These are phyloP conservation scores for Ophioninae sp. DNA, from an alignment of 2,888 invertebrate genomes.

Conservation along the genomic window DNA sequence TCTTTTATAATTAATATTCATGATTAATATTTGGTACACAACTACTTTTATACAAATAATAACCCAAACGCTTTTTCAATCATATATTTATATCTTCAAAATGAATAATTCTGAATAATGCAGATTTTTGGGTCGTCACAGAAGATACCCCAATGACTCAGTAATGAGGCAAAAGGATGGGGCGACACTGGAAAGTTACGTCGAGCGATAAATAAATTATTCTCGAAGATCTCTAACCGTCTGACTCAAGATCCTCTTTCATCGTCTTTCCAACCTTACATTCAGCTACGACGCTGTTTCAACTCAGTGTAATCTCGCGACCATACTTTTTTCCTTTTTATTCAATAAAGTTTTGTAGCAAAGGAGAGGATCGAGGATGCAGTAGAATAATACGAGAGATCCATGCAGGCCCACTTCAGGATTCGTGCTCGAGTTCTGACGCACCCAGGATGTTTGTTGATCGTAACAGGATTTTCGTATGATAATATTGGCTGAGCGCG, in stretches of 20 bases:
- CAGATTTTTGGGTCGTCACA: too few relatives aligned
- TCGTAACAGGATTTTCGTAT: constrained; percentile 14
- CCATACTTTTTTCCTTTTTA: neutral
- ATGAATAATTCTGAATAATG: too few relatives aligned
- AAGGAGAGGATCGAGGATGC: constrained; percentile 19
- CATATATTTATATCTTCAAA: too few relatives aligned
- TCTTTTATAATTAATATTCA: too few relatives aligned
- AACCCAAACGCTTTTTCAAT: too few relatives aligned
- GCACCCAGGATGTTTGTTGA: constrained; percentile 35
- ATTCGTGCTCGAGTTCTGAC: constrained; percentile 19
- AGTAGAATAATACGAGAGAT: constrained; percentile 39
- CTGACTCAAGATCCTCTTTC: constrained; percentile 24
- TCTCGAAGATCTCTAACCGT: neutral
- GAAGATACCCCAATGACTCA: neutral
- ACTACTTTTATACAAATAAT: too few relatives aligned
- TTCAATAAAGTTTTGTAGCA: constrained; percentile 1
- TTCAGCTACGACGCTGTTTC: neutral
- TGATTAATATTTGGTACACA: too few relatives aligned
- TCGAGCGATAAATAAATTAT: constrained; percentile 16
- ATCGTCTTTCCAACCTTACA: neutral
- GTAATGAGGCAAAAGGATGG: neutral
- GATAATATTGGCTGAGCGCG: constrained; percentile 38
- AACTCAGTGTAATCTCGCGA: neutral
- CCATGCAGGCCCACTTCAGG: constrained; percentile 11
- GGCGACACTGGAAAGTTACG: constrained; percentile 20